phyloP scores from a whole-genome alignment of 2,113 vertebrate species.

The Heterotilapia buettikoferi region DNA sequence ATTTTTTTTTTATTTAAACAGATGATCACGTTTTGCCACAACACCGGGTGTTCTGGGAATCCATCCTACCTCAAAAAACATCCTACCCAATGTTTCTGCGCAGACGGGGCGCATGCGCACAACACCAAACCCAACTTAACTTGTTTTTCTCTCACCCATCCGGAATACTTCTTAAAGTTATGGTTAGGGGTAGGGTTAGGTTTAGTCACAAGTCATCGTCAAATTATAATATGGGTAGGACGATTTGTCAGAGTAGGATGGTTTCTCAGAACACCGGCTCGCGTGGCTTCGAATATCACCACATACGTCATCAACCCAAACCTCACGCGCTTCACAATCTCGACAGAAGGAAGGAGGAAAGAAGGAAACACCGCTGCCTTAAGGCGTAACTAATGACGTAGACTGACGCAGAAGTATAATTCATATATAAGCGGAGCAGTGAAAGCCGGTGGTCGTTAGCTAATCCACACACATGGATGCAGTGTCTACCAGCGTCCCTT shows the following conservation, averaged over 20 bases:
- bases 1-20: fast-evolving
- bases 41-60: neutral
- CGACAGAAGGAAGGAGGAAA: too few species aligned
- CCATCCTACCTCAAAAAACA: too few species aligned
- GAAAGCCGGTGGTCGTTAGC: neutral
- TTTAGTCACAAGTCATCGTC: too few species aligned
- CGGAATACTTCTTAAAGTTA: too few species aligned
- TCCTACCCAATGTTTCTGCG: too few species aligned
- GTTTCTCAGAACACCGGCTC: neutral
- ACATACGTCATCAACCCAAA: neutral
- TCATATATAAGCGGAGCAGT: neutral
- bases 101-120: too few species aligned
- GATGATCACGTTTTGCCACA: neutral
- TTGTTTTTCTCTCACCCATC: too few species aligned
- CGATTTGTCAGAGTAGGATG: too few species aligned
- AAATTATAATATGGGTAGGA: too few species aligned
- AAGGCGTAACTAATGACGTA: neutral
- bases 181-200: too few species aligned
- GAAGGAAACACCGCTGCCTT: neutral
- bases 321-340: neutral
- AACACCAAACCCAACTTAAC: too few species aligned
- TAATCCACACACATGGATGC: fast-evolving
- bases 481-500: conserved; percentile 23
- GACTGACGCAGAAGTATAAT: neutral
- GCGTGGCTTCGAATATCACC: neutral